Conservation (phyloP, 2,797 vertebrate genomes). For the Mallotus villosus region DNA sequence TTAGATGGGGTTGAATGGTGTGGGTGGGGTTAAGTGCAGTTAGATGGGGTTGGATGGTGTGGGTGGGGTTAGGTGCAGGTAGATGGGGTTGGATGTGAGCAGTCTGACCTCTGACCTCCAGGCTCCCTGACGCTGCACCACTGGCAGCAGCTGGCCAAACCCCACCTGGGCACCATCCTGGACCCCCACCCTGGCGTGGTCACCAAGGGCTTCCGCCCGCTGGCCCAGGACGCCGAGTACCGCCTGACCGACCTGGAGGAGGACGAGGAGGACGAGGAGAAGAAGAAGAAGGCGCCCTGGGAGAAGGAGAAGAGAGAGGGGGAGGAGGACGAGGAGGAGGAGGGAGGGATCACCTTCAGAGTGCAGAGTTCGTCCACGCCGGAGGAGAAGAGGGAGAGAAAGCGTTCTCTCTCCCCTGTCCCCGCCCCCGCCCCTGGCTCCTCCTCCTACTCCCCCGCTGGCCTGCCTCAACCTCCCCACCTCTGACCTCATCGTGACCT, state of each 20-base stretch:
- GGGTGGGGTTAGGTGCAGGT: no score
- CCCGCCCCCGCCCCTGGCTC: conserved; percentile 54
- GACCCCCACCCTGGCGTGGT: conserved; percentile 94
- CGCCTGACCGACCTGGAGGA: conserved; percentile 92
- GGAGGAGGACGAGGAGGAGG: conserved; percentile 64
- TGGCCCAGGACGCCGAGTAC: conserved; percentile 80
- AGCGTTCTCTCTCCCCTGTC: conserved; percentile 22
- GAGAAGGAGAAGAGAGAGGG: conserved; percentile 69
- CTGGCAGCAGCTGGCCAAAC: conserved; percentile 96
- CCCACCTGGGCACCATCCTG: conserved; percentile 94
- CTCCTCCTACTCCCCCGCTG: neutral
- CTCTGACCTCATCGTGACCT: conserved; percentile 27
- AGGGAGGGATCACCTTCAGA: conserved; percentile 88
- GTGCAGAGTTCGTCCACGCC: conserved; percentile 76
- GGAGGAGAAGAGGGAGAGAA: conserved; percentile 69
- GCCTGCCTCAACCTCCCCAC: conserved; percentile 11
- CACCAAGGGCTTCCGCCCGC: conserved; percentile 91
- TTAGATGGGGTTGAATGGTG: no score
- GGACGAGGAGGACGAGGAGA: conserved; percentile 73
- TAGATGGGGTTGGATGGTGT: no score
- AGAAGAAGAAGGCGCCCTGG: conserved; percentile 69
- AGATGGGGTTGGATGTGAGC: neutral
- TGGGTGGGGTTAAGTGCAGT: no score
- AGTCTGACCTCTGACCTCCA: conserved; percentile 44
- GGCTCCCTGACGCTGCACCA: conserved; percentile 96